These are phyloP conservation scores for Cephus rjabovi DNA, from an alignment of 2,888 invertebrate species.

Conservation along the genomic window DNA sequence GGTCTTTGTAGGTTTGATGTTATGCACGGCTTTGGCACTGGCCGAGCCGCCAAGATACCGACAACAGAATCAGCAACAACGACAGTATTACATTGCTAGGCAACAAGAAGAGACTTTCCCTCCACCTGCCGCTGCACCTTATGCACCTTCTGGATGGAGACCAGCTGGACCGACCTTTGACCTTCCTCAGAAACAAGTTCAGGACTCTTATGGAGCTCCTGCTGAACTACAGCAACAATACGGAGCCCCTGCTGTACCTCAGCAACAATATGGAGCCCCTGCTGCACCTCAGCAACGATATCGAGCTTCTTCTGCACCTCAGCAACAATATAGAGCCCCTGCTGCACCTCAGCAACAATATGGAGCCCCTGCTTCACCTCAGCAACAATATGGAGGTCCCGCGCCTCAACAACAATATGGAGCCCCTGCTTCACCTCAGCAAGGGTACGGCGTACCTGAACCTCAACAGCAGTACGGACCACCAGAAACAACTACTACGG, in stretches of 20 bases:
- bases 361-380: neutral
- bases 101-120: conserved; percentile 48
- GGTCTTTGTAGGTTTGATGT: conserved; percentile 60
- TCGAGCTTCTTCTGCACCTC: conserved; percentile 25
- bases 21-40: conserved; percentile 62
- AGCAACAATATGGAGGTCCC: neutral
- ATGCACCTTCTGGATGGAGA: conserved; percentile 65
- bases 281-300: conserved; percentile 32
- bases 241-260: conserved; percentile 28
- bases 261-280: conserved; percentile 38
- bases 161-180: conserved; percentile 67
- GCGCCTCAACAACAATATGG: conserved; percentile 22
- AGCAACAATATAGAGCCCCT: conserved; percentile 36
- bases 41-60: conserved; percentile 67
- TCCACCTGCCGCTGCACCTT: conserved; percentile 55
- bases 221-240: conserved; percentile 39
- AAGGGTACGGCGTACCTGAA: conserved; percentile 43
- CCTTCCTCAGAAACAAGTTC: conserved; percentile 58
- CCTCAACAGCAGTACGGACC: conserved; percentile 32
- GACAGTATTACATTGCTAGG: conserved; percentile 58
- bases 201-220: conserved; percentile 53
- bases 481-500: conserved; percentile 56
- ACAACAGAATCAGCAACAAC: conserved; percentile 41
- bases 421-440: conserved; percentile 19
- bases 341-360: conserved; percentile 20